These are phyloP conservation scores for Urosaurus nigricauda DNA, from an alignment of 2,797 vertebrate genomes.

Conservation along the genomic window DNA sequence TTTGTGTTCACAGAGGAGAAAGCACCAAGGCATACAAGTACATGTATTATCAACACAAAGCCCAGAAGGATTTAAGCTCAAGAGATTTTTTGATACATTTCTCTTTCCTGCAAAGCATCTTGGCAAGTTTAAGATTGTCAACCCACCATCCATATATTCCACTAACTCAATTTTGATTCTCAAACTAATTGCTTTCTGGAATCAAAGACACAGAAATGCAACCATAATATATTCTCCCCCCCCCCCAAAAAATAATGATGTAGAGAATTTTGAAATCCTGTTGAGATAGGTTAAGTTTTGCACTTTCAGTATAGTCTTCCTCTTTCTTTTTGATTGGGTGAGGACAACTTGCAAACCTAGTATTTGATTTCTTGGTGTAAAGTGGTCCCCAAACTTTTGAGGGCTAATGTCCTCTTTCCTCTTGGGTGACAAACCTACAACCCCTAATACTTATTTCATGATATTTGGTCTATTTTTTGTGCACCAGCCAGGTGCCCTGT, in stretches of 20 bases:
- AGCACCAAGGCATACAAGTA: not conserved
- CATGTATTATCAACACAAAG: constrained; percentile 1
- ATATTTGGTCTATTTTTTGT: too few relatives aligned
- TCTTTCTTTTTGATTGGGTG: too few relatives aligned
- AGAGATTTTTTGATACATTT: not conserved
- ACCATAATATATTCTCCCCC: not conserved
- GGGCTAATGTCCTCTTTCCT: too few relatives aligned
- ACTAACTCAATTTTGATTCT: not conserved
- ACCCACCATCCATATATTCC: not conserved
- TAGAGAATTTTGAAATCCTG: not conserved
- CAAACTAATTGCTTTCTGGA: not conserved
- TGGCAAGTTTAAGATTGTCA: not conserved
- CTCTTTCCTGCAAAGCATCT: not conserved
- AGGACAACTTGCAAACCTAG: too few relatives aligned
- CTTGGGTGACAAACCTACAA: too few relatives aligned
- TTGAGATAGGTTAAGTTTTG: too few relatives aligned
- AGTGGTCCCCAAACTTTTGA: too few relatives aligned
- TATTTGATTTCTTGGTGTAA: too few relatives aligned
- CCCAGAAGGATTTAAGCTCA: not conserved
- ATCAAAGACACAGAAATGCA: not conserved
- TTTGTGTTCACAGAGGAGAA: not conserved
- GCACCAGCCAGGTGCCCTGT: too few relatives aligned
- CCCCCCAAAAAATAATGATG: not conserved
- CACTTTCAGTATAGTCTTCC: too few relatives aligned
- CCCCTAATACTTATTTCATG: too few relatives aligned